Base-by-base conservation (phyloP, 2,888 invertebrate species). In the Scaptomyza polygonia region DNA sequence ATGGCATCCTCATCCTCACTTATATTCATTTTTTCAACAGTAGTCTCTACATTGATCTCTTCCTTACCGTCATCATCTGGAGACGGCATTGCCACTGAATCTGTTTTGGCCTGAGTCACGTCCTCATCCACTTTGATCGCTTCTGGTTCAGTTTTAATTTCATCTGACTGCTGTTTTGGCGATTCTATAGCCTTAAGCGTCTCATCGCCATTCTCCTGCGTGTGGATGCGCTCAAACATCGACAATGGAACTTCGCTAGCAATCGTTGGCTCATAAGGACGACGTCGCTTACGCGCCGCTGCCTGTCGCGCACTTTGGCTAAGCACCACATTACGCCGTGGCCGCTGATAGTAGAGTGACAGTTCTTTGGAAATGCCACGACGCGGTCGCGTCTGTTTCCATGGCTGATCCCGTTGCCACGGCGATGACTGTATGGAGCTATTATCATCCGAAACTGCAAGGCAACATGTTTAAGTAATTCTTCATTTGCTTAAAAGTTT, bases 391-490 rank as follows among this genome's bases (percentile, higher is more conserved):
- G 94, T 93, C 92, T 97, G 97, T 92, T 97, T 97, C 96, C 97
- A 97, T 90, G 96, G 95, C 92, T 96, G 96, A 92, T 97, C 97
- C 84, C 97, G 94, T 92, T 96, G 96, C 96, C 97, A 97, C 69
- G 97, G 97, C 88, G 97, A 97, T 79, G 97, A 97, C 92, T 97
- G 96, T 90, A 97, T 94, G 77, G 97, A 97, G 90, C 96, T 96
- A 93, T 96, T 97, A 92, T 97, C 97, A 93, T 97, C 97, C 88
- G 97, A 96, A 92, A 96, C 95, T 95, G 57, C 12, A 75, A 55
- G 83, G 84, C 91, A 91, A 91, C 72, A 9, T 16, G 16, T 39
- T 43, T 3, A 32, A 21, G 21, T 27, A 4, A 6, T 11, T 5
- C 8, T 44, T 18, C 3, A 29, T 11, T 27, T 1, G 5, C 11